Evolutionary conservation across 2,113 vertebrate genomes (phyloP).

Genomic region (Dipodomys stephensi): DNA sequence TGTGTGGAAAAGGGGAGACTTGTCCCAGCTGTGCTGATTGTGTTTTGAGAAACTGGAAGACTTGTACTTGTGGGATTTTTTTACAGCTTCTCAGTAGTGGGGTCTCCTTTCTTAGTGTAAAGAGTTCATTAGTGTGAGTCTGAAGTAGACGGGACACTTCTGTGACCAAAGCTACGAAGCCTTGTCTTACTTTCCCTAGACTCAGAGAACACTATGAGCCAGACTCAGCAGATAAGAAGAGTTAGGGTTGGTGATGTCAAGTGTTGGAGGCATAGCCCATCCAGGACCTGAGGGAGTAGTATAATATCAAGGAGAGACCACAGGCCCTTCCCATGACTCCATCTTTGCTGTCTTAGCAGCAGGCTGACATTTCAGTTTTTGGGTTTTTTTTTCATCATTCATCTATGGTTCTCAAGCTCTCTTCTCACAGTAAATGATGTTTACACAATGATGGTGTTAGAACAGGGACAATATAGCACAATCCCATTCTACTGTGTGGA

Average conservation of each 20-base stretch:
- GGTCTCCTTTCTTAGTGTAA: neutral
- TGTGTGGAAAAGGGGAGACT: neutral
- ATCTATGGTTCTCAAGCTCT: neutral
- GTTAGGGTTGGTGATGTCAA: neutral
- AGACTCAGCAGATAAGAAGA: neutral
- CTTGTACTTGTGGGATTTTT: neutral
- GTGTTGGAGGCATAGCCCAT: accelerated
- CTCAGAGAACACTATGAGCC: neutral
- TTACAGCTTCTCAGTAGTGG: neutral
- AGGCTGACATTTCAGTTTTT: neutral
- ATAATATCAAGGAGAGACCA: neutral
- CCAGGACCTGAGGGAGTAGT: neutral
- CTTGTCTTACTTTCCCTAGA: neutral
- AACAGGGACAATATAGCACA: neutral
- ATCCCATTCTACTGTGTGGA: neutral
- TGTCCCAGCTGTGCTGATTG: neutral
- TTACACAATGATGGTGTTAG: neutral
- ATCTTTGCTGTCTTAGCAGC: neutral
- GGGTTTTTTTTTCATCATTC: neutral
- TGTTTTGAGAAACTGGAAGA: neutral
- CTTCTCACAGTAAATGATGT: neutral
- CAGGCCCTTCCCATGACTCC: neutral
- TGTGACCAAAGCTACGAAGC: neutral
- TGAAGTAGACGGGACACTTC: neutral
- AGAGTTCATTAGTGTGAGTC: neutral